Percentiles rank a stretch among this genome's conserved stretches.
Conservation (phyloP, 2,113 vertebrate species). For the Coryphaenoides rupestris region DNA sequence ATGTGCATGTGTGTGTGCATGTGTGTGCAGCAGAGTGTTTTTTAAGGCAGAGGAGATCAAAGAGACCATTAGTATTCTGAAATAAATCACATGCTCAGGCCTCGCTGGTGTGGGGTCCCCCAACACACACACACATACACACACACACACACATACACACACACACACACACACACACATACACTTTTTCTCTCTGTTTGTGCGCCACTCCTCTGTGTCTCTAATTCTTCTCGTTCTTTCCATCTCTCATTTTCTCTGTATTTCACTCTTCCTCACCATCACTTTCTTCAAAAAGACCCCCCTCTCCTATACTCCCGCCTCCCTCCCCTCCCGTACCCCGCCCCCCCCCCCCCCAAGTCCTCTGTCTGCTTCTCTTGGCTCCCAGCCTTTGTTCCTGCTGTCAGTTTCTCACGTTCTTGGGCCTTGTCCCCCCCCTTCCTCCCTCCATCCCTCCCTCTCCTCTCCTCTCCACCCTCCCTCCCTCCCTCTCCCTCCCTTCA, state of each 20-base stretch:
- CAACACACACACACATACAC: slow-evolving; percentile 61
- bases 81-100: slow-evolving; percentile 63
- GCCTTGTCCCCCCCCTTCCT: neutral
- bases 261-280: slow-evolving; percentile 28
- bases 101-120: slow-evolving; percentile 55
- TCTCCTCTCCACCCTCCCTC: neutral
- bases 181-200: neutral
- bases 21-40: slow-evolving; percentile 19
- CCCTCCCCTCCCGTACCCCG: slow-evolving; percentile 7
- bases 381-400: slow-evolving; percentile 16
- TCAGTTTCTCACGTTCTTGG: slow-evolving; percentile 13
- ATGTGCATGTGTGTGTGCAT: slow-evolving; percentile 29
- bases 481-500: neutral
- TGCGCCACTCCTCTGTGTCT: too few species aligned
- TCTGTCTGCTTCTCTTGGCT: slow-evolving; percentile 48
- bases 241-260: neutral
- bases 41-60: slow-evolving; percentile 66
- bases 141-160: slow-evolving; percentile 26
- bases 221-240: too few species aligned
- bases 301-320: slow-evolving; percentile 14
- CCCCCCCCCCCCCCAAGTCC: slow-evolving; percentile 27
- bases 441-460: neutral
- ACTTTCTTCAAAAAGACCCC: slow-evolving; percentile 58
- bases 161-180: slow-evolving; percentile 27
- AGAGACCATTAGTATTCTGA: slow-evolving; percentile 73